These are phyloP conservation scores for Mantis religiosa DNA, from an alignment of 2,888 invertebrate species.

Conservation along the genomic window DNA sequence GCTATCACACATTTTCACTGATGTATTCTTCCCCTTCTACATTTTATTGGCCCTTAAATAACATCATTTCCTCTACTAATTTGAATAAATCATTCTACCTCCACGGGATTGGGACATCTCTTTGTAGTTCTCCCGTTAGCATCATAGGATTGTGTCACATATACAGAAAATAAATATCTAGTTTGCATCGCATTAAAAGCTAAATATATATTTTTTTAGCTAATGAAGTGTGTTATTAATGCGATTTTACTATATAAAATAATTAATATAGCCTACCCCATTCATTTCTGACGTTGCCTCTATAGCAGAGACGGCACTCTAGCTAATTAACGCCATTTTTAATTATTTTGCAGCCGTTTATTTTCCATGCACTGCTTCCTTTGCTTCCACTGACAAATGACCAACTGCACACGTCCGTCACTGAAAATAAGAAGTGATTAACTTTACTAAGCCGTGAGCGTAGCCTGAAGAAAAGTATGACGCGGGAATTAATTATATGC, in stretches of 20 bases:
- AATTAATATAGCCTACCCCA: background rate
- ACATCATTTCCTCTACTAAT: no score
- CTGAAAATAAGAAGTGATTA: background rate
- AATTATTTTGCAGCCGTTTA: background rate
- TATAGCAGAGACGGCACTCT: background rate
- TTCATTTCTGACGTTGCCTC: background rate
- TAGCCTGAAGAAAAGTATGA: background rate
- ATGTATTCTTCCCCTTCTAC: no score
- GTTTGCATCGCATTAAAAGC: no score
- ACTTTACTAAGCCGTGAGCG: background rate
- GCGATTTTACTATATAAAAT: background rate
- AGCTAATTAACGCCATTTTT: background rate
- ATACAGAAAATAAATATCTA: background rate
- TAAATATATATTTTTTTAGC: background rate
- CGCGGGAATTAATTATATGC: background rate
- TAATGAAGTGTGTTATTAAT: background rate
- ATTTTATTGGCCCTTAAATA: no score
- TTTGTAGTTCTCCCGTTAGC: no score
- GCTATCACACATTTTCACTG: no score
- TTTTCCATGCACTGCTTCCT: background rate
- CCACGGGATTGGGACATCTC: no score
- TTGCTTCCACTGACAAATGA: background rate
- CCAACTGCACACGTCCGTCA: background rate
- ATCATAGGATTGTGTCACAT: background rate
- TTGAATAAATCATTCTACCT: no score